Evolutionary conservation across 2,113 vertebrate genomes (phyloP).

Genomic region (Dendropsophus ebraccatus): DNA sequence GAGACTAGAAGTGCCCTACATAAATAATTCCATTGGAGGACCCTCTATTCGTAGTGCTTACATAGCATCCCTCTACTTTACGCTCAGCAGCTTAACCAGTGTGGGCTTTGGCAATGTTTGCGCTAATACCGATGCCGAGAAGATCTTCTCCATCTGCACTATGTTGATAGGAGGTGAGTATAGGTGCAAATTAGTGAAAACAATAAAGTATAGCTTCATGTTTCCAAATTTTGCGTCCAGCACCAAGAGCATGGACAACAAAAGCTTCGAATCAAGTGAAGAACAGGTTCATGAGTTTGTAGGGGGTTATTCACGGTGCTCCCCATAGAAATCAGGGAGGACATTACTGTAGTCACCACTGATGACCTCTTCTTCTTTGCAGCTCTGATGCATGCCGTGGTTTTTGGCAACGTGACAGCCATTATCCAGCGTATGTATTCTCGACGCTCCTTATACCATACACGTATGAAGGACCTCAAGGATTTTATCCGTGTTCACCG

Average conservation of each 20-base stretch:
- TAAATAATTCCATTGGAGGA: conserved; percentile 86
- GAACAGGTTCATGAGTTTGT: too few relatives aligned
- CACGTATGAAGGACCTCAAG: conserved; percentile 95
- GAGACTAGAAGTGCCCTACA: conserved; percentile 88
- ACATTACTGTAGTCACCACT: not conserved
- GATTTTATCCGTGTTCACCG: conserved; percentile 94
- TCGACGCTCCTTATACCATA: conserved; percentile 93
- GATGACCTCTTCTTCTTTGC: conserved; percentile 30
- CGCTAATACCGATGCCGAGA: conserved; percentile 92
- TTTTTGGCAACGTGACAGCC: conserved; percentile 95
- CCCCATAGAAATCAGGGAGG: not conserved
- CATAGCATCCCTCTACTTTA: conserved; percentile 96
- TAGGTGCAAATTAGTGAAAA: not conserved
- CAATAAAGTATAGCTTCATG: not conserved
- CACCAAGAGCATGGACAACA: not conserved
- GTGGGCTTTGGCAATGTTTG: conserved; percentile 96
- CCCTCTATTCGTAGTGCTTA: conserved; percentile 91
- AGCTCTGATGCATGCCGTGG: conserved; percentile 97
- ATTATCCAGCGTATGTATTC: conserved; percentile 99
- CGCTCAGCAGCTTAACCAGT: conserved; percentile 95
- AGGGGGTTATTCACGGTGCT: not conserved
- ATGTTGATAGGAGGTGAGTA: conserved; percentile 95
- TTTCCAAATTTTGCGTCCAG: not conserved
- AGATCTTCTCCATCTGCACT: conserved; percentile 96
- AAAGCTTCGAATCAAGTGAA: too few relatives aligned